Conservation (phyloP, 2,113 vertebrate species). For the Ameiurus melas region DNA sequence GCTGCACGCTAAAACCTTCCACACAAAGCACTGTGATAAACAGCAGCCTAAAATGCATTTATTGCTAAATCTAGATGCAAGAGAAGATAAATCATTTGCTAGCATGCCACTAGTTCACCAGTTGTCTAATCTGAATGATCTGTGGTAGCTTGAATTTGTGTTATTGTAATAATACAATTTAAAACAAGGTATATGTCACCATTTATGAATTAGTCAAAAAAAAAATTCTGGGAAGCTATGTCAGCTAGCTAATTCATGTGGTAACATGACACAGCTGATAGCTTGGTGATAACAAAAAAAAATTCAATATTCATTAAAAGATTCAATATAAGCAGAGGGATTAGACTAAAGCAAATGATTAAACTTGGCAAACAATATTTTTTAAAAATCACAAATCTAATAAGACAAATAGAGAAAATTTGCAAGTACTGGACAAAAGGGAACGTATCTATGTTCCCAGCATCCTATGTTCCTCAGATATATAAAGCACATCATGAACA, state of each 20-base stretch:
- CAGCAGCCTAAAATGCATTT: background rate
- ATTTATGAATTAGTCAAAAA: constrained; percentile 1
- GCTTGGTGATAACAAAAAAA: too few relatives aligned
- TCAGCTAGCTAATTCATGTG: background rate
- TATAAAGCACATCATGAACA: too few relatives aligned
- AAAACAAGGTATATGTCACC: background rate
- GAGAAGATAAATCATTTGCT: background rate
- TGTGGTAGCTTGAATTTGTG: background rate
- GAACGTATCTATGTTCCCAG: too few relatives aligned
- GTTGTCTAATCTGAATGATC: background rate
- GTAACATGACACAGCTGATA: too few relatives aligned
- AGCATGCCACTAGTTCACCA: background rate
- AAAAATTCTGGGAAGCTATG: background rate
- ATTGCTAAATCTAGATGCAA: background rate
- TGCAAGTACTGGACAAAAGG: background rate
- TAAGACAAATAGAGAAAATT: background rate
- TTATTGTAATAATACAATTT: too few relatives aligned
- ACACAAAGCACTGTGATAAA: background rate
- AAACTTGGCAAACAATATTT: background rate
- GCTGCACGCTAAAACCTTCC: background rate
- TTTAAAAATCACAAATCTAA: background rate
- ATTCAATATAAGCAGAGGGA: too few relatives aligned
- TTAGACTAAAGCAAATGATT: too few relatives aligned
- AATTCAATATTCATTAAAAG: too few relatives aligned
- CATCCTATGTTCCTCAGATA: too few relatives aligned